Evolutionary conservation across 2,797 vertebrate genomes (phyloP).

Genomic region (Mionectes olivaceus): DNA sequence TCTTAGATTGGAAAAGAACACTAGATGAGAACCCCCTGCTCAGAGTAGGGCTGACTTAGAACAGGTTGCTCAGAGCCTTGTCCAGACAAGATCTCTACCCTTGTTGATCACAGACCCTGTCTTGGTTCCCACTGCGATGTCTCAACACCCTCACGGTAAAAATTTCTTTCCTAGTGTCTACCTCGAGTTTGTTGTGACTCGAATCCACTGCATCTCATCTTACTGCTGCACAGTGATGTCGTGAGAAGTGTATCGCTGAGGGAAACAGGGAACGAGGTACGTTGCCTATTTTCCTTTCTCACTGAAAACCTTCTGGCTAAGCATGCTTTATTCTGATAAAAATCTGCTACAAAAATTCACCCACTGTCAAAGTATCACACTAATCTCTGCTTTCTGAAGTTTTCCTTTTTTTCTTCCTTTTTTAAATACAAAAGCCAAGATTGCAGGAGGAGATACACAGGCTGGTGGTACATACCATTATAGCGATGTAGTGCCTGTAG

Average conservation of each 20-base stretch:
- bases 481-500: constrained; percentile 87
- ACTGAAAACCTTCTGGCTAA: not conserved
- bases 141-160: not conserved
- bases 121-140: not conserved
- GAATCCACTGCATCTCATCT: not conserved
- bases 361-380: not conserved
- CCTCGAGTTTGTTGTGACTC: not conserved
- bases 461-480: constrained; percentile 78
- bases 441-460: not conserved
- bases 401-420: not conserved
- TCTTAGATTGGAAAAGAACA: not conserved
- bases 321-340: not conserved
- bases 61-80: not conserved
- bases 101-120: not conserved
- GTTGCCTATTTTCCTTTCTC: not conserved
- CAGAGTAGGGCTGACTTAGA: not conserved
- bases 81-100: not conserved
- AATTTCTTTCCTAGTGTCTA: not conserved
- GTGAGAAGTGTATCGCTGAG: not conserved
- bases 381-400: not conserved
- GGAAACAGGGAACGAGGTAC: not conserved
- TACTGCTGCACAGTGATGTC: not conserved
- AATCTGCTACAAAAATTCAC: not conserved
- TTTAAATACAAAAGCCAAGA: not conserved
- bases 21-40: not conserved